phyloP scores from a whole-genome alignment of 2,888 invertebrate species.

The Cinara cedri region DNA sequence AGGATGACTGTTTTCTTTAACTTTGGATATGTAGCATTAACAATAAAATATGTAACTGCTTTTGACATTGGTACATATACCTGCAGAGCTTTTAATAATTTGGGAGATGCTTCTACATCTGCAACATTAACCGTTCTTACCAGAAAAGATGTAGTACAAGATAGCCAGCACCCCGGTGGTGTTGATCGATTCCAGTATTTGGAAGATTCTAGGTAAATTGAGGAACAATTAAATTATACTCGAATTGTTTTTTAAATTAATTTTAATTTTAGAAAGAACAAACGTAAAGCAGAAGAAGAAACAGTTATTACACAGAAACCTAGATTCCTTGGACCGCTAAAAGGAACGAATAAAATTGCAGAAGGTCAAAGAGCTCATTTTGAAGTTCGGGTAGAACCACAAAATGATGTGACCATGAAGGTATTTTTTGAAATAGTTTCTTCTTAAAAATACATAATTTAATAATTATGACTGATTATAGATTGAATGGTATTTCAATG shows the following conservation, averaged over 20 bases:
- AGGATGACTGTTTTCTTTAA: conserved; percentile 87
- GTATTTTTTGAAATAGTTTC: conserved; percentile 51
- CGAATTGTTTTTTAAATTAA: not conserved
- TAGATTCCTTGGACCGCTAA: conserved; percentile 84
- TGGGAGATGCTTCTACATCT: conserved; percentile 83
- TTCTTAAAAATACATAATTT: not conserved
- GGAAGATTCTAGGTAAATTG: conserved; percentile 71
- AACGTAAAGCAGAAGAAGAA: conserved; percentile 69
- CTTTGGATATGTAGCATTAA: conserved; percentile 92
- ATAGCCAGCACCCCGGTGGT: conserved; percentile 90
- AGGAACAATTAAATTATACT: not conserved
- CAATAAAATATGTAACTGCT: conserved; percentile 87
- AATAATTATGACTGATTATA: conserved; percentile 59
- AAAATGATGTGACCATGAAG: conserved; percentile 88
- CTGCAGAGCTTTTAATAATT: conserved; percentile 83
- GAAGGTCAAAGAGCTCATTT: conserved; percentile 95
- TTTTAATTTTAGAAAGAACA: conserved; percentile 46
- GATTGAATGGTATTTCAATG: conserved; percentile 97
- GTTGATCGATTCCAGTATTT: conserved; percentile 88
- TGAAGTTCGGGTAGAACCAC: conserved; percentile 92
- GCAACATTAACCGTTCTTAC: conserved; percentile 84
- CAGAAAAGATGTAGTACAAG: conserved; percentile 83
- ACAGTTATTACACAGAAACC: conserved; percentile 79
- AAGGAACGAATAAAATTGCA: conserved; percentile 90
- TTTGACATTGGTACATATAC: conserved; percentile 90